A percentile compares a stretch with the other conserved stretches of the same genome.
Conservation (phyloP, 2,797 vertebrate genomes). For the Hydrophis major region DNA sequence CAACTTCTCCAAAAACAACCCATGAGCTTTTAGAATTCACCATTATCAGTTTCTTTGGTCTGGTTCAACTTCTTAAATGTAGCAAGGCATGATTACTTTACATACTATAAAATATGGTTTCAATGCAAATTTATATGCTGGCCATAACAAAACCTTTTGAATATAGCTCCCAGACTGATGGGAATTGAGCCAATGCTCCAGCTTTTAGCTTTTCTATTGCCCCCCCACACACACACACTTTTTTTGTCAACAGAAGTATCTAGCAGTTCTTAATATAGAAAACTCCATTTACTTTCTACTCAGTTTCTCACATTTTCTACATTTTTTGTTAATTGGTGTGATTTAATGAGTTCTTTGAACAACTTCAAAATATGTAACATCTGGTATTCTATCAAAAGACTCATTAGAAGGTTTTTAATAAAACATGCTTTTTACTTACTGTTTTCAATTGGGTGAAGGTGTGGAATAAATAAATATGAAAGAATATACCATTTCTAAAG, state of each 20-base stretch:
- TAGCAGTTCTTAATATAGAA: background rate
- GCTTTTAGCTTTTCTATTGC: background rate
- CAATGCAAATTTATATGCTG: background rate
- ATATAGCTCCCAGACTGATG: background rate
- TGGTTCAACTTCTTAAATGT: background rate
- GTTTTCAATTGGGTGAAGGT: slow-evolving; percentile 3
- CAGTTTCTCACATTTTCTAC: slow-evolving; percentile 15
- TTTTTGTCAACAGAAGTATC: background rate
- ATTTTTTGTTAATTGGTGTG: slow-evolving; percentile 29
- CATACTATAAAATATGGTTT: background rate
- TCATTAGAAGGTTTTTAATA: slow-evolving; percentile 8
- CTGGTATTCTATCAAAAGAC: slow-evolving; percentile 19
- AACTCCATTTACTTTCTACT: background rate
- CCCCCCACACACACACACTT: background rate
- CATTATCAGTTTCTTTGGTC: background rate
- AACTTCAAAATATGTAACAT: slow-evolving; percentile 32
- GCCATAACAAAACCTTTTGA: background rate
- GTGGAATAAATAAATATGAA: slow-evolving; percentile 4
- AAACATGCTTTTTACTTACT: background rate
- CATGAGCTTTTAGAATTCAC: background rate
- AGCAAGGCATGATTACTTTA: background rate
- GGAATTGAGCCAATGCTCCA: background rate
- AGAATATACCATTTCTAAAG: background rate
- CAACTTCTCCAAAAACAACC: background rate
- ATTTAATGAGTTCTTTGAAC: slow-evolving; percentile 17